Evolutionary conservation across 2,113 vertebrate genomes (phyloP), one percentile per base, ranked within the genome.

Genomic region (Epinephelus cyanopodus): DNA sequence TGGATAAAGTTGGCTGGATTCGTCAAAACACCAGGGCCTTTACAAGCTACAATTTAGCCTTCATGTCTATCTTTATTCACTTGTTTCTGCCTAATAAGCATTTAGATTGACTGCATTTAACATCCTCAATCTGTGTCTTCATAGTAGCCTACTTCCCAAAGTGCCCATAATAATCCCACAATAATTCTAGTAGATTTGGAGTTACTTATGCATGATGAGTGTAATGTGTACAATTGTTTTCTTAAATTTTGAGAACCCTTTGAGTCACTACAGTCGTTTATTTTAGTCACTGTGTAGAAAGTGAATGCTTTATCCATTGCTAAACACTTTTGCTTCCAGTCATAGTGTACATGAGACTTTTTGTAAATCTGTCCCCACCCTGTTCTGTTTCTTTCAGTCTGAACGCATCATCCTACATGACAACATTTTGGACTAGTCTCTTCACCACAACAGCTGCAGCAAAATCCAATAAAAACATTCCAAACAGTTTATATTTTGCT

Each of bases 311-410:
- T 67, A 62, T 29, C 56, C 17, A 0, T 5, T 52, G 29, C 17
- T 48, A 53, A 71, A 57, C 17, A 69, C 29, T 39, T 1, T 62
- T 69, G 15, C 25, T 54, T 9, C 27, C 47, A 66, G 45, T 3
- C 68, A 47, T 56, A 37, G 7, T 60, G 7, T 23, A 48, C 19
- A 19, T 21, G 53, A 6, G 11, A 21, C 25, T 60, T 19, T 62
- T 23, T 65, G 14, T 79, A 50, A 79, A 52, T 61, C 21, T 62
- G 79, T 84, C 62, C 29, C 17, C 78, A 78, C 75, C 73, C 74
- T 85, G 15, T 19, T 82, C 7, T 82, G 23, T 79, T 64, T 83
- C 39, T 87, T 82, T 76, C 72, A 82, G 82, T 23, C 37, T 50
- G 54, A 63, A 53, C 67, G 33, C 8, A 69, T 88, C 79, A 63